Evolutionary conservation across 2,113 vertebrate genomes (phyloP).

Genomic region (Eleginops maclovinus): DNA sequence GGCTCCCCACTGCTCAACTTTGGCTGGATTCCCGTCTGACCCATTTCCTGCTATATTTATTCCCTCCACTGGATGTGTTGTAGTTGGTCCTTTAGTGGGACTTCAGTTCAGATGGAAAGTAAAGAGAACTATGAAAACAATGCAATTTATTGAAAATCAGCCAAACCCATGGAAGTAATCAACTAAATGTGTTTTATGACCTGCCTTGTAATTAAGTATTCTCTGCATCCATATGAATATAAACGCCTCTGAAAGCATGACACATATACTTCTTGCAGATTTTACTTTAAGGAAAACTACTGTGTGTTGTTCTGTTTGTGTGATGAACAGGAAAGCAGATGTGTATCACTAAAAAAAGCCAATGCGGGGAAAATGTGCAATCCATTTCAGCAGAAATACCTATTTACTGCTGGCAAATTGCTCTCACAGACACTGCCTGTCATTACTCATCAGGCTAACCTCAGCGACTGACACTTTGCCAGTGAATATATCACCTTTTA

Average conservation of each 20-base stretch:
- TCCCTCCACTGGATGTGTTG: slow-evolving; percentile 25
- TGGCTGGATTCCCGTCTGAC: slow-evolving; percentile 57
- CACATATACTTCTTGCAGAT: not conserved
- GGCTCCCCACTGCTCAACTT: slow-evolving; percentile 46
- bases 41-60: slow-evolving; percentile 49
- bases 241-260: not conserved
- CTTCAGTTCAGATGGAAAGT: not conserved
- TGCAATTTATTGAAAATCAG: not conserved
- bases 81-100: not conserved
- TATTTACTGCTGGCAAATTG: slow-evolving; percentile 34
- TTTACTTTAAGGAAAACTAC: not conserved
- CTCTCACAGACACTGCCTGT: slow-evolving; percentile 19
- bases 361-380: slow-evolving; percentile 20
- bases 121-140: not conserved
- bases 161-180: not conserved
- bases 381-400: slow-evolving; percentile 32
- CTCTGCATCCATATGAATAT: not conserved
- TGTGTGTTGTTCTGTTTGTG: slow-evolving; percentile 5
- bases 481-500: slow-evolving; percentile 15
- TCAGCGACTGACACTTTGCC: slow-evolving; percentile 27
- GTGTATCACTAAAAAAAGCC: slow-evolving; percentile 17
- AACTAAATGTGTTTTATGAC: not conserved
- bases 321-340: slow-evolving; percentile 14
- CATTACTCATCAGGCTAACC: slow-evolving; percentile 42
- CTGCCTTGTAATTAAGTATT: not conserved